phyloP scores from a whole-genome alignment of 2,888 invertebrate genomes.

The Stenichneumon culpator region DNA sequence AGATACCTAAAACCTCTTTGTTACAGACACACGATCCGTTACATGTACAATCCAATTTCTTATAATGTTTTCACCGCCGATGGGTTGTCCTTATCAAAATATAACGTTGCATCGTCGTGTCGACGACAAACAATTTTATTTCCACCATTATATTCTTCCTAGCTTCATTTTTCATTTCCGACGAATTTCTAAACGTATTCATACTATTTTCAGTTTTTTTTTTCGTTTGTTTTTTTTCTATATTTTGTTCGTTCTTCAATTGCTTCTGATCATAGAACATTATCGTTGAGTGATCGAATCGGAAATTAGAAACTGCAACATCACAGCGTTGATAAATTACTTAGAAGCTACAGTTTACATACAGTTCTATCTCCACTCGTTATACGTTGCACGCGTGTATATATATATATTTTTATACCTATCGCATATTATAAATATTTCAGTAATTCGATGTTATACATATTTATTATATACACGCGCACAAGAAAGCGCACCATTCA shows the following conservation, averaged over 20 bases:
- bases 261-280: slow-evolving; percentile 28
- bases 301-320: slow-evolving; percentile 75
- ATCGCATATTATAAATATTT: slow-evolving; percentile 66
- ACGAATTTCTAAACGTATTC: slow-evolving; percentile 41
- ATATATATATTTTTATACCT: slow-evolving; percentile 36
- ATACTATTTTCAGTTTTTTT: slow-evolving; percentile 29
- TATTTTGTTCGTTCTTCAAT: background rate
- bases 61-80: slow-evolving; percentile 56
- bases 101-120: slow-evolving; percentile 60
- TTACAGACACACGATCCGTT: slow-evolving; percentile 64
- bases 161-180: slow-evolving; percentile 34
- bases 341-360: slow-evolving; percentile 76
- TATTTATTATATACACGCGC: slow-evolving; percentile 56
- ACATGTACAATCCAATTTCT: slow-evolving; percentile 69
- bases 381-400: slow-evolving; percentile 33
- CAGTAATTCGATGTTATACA: slow-evolving; percentile 53
- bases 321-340: slow-evolving; percentile 81
- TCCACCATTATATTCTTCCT: slow-evolving; percentile 60
- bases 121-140: slow-evolving; percentile 61
- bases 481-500: slow-evolving; percentile 36
- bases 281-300: slow-evolving; percentile 48
- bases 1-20: slow-evolving; percentile 70
- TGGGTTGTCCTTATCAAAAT: slow-evolving; percentile 67
- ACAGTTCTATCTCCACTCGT: slow-evolving; percentile 69
- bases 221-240: slow-evolving; percentile 4